phyloP scores from a whole-genome alignment of 2,113 vertebrate species.

The Spheniscus mendiculus region DNA sequence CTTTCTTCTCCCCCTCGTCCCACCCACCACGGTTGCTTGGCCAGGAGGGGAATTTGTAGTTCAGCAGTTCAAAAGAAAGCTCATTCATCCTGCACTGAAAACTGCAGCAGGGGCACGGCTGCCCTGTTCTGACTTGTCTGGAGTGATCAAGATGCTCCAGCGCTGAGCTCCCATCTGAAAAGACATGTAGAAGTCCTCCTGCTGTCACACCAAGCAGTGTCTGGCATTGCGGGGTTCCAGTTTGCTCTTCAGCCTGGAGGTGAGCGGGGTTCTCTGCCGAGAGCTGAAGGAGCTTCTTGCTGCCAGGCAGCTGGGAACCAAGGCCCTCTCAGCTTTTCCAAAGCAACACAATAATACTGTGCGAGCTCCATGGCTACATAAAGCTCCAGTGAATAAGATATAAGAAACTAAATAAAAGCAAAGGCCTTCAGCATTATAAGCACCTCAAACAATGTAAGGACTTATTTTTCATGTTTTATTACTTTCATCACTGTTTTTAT shows the following conservation, averaged over 20 bases:
- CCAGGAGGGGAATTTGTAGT: slow-evolving; percentile 10
- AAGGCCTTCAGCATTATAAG: neutral
- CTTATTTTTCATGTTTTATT: neutral
- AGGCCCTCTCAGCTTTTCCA: neutral
- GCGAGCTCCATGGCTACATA: neutral
- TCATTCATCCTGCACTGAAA: neutral
- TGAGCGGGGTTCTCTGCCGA: neutral
- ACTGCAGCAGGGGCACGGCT: slow-evolving; percentile 56
- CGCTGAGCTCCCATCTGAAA: neutral
- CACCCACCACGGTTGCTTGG: neutral
- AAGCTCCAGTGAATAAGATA: too few relatives aligned
- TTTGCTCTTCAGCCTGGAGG: neutral
- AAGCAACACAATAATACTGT: neutral
- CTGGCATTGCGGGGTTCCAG: neutral
- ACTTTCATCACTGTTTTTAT: slow-evolving; percentile 10
- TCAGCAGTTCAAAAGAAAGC: slow-evolving; percentile 40
- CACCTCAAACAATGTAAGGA: neutral
- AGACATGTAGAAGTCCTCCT: neutral
- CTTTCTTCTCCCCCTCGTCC: neutral
- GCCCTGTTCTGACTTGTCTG: slow-evolving; percentile 80
- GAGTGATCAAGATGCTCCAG: slow-evolving; percentile 57
- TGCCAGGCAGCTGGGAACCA: neutral
- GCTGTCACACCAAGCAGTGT: neutral
- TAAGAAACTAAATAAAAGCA: neutral
- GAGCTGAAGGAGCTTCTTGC: neutral